Conservation (phyloP, 92 coral and sea anemone species). For the Galaxea fascicularis region DNA sequence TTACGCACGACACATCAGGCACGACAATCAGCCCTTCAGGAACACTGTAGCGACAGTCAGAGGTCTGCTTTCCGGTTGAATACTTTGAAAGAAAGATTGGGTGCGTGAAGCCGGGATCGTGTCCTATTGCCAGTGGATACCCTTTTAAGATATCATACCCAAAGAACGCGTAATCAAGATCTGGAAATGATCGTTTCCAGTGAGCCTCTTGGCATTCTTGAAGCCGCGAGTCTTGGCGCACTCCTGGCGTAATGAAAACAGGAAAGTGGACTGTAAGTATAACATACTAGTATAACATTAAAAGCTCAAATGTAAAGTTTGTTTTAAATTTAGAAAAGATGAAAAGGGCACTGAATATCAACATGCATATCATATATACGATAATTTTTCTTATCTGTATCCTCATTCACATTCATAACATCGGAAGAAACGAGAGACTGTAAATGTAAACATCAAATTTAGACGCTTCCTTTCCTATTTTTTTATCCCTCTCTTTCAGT, state of each 20-base stretch:
- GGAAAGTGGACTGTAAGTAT: background rate
- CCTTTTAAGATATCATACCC: constrained; percentile 69
- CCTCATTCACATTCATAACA: background rate
- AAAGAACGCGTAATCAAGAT: constrained; percentile 68
- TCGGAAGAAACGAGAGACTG: background rate
- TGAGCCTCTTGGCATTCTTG: constrained; percentile 42
- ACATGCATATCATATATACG: constrained; percentile 1
- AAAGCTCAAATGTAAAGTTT: background rate
- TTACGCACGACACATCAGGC: constrained; percentile 72
- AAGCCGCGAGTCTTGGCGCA: constrained; percentile 33
- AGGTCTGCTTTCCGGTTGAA: constrained; percentile 26
- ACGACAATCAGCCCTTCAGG: constrained; percentile 59
- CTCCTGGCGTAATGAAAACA: constrained; percentile 21
- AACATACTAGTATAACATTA: background rate
- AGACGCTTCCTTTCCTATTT: background rate
- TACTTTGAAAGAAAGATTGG: constrained; percentile 65
- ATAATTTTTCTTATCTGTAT: background rate
- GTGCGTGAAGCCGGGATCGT: constrained; percentile 77
- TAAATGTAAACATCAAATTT: background rate
- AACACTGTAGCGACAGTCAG: constrained; percentile 64
- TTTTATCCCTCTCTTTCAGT: background rate
- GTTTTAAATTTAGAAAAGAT: background rate
- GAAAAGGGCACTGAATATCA: background rate
- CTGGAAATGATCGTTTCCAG: constrained; percentile 62
- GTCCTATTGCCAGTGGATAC: constrained; percentile 65